Conservation (phyloP, 2,797 vertebrate species). For the Threskiornis aethiopicus region DNA sequence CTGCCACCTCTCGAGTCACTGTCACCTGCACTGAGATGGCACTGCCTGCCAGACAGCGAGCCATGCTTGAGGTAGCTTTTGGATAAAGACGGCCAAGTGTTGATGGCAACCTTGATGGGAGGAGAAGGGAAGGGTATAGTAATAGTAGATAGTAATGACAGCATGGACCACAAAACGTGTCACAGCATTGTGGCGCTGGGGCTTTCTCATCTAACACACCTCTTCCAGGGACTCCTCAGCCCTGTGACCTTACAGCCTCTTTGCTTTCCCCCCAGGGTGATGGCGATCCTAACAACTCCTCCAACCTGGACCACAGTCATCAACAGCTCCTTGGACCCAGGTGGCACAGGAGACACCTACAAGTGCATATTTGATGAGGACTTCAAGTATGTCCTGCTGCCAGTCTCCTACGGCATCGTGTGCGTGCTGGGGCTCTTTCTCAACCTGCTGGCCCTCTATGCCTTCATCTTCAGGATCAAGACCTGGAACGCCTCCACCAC, state of each 20-base stretch:
- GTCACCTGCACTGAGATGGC: not conserved
- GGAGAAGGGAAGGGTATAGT: not conserved
- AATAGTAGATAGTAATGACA: not conserved
- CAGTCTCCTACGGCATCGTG: slow-evolving; percentile 87
- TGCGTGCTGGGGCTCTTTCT: slow-evolving; percentile 87
- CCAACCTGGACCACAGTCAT: slow-evolving; percentile 5
- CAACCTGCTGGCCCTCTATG: slow-evolving; percentile 84
- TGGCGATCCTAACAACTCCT: slow-evolving; percentile 44
- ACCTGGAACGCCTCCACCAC: slow-evolving; percentile 92
- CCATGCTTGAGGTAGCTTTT: accelerated
- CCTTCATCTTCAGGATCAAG: slow-evolving; percentile 89
- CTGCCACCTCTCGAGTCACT: not conserved
- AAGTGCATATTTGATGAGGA: slow-evolving; percentile 86
- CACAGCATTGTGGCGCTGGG: not conserved
- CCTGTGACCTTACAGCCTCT: not conserved
- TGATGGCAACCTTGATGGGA: not conserved
- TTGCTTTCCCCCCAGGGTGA: slow-evolving; percentile 29
- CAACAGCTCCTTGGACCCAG: slow-evolving; percentile 32
- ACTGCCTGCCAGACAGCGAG: not conserved
- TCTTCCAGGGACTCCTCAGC: not conserved
- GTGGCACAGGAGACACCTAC: slow-evolving; percentile 54
- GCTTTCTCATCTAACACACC: not conserved
- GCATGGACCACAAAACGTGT: accelerated
- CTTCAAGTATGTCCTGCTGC: slow-evolving; percentile 92
- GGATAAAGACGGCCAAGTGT: not conserved